A percentile compares a stretch with the other conserved stretches of the same genome.
Evolutionary conservation across 2,888 invertebrate genomes (phyloP).

Genomic region (Leptura quadrifasciata): DNA sequence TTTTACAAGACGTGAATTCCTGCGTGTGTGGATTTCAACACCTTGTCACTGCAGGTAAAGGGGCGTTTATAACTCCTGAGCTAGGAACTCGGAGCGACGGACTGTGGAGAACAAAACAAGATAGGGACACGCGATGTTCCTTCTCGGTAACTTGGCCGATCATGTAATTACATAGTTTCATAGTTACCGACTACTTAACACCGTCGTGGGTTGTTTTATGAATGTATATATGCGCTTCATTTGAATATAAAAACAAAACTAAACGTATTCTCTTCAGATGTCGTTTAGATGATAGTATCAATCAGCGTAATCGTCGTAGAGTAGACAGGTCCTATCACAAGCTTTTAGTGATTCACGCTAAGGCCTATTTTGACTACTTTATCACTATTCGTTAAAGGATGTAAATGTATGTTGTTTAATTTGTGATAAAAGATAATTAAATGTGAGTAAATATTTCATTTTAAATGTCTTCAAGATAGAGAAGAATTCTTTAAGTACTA

Average conservation of each 20-base stretch:
- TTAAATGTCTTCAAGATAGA: background rate
- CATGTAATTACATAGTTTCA: constrained; percentile 13
- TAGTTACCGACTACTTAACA: constrained; percentile 15
- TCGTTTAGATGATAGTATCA: constrained; percentile 5
- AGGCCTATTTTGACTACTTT: constrained; percentile 22
- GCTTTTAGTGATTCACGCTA: constrained; percentile 38
- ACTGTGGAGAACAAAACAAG: background rate
- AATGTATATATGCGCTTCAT: constrained; percentile 14
- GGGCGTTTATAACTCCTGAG: background rate
- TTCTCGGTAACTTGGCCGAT: background rate
- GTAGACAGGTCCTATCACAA: constrained; percentile 15
- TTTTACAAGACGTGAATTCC: background rate
- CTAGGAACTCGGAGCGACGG: background rate
- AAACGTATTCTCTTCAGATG: background rate
- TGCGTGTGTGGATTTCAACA: constrained; percentile 4
- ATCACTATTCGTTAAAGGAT: constrained; percentile 4
- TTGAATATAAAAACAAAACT: background rate
- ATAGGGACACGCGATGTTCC: background rate
- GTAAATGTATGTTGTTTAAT: constrained; percentile 26
- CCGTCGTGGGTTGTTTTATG: constrained; percentile 2
- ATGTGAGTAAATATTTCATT: background rate
- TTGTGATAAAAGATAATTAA: constrained; percentile 29
- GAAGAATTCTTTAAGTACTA: background rate
- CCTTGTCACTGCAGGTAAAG: background rate
- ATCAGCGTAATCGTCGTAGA: constrained; percentile 16